A percentile compares a stretch with the other conserved stretches of the same genome.
These are phyloP conservation scores for Cricetomys ansorgei DNA, from an alignment of 2,113 vertebrate genomes.

Conservation along the genomic window DNA sequence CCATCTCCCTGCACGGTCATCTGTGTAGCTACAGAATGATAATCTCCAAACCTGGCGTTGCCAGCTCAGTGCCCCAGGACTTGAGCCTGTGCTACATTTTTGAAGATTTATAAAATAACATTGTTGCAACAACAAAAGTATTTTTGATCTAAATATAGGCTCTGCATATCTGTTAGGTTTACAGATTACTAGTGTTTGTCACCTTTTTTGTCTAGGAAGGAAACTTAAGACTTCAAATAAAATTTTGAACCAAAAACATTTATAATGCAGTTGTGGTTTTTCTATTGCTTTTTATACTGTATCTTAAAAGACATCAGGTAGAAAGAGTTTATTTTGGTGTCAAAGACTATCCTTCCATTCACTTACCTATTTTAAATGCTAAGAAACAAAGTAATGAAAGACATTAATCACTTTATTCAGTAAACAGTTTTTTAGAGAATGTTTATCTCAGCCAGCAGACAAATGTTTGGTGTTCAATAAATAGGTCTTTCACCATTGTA, in stretches of 20 bases:
- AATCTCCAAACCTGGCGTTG: not conserved
- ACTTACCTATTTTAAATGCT: conserved; percentile 87
- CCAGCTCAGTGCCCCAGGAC: conserved; percentile 58
- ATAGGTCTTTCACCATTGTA: conserved; percentile 79
- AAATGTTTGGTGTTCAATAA: conserved; percentile 77
- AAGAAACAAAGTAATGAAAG: conserved; percentile 84
- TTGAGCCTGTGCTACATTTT: conserved; percentile 78
- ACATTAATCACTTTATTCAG: conserved; percentile 83
- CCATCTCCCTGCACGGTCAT: conserved; percentile 17
- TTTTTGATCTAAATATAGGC: conserved; percentile 82
- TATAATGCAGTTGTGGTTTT: conserved; percentile 86
- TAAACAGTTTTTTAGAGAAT: conserved; percentile 83
- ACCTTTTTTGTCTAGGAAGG: conserved; percentile 81
- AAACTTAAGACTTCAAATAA: conserved; percentile 83
- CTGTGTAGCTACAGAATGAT: conserved; percentile 19
- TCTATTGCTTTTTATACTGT: conserved; percentile 88
- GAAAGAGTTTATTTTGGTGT: conserved; percentile 89
- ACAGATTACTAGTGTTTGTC: conserved; percentile 66
- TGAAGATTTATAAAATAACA: conserved; percentile 78
- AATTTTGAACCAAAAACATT: conserved; percentile 87
- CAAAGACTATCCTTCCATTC: conserved; percentile 84
- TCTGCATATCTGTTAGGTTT: conserved; percentile 77
- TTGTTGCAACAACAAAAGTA: conserved; percentile 62
- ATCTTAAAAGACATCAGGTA: conserved; percentile 83
- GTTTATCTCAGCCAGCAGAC: conserved; percentile 81